Evolutionary conservation across 2,888 invertebrate species (phyloP).

Genomic region (Calameuta filiformis): DNA sequence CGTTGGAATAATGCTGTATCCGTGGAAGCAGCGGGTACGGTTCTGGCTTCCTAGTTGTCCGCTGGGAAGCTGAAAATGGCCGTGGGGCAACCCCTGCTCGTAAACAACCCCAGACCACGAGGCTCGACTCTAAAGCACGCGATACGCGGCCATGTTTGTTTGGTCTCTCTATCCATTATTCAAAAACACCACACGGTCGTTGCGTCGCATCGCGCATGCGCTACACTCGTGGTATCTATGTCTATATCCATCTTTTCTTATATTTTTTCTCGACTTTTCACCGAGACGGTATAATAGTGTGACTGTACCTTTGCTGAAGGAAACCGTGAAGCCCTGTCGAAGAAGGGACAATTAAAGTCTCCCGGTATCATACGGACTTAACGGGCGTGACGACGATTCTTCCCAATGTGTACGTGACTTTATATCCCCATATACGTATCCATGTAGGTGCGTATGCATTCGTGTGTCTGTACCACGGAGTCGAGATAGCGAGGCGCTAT

Average conservation of each 20-base stretch:
- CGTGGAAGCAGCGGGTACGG: constrained; percentile 8
- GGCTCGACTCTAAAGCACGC: constrained; percentile 12
- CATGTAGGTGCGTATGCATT: neutral
- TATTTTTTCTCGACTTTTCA: neutral
- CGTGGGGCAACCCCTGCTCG: constrained; percentile 35
- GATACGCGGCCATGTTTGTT: neutral
- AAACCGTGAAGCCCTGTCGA: neutral
- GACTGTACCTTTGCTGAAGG: neutral
- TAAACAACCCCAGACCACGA: constrained; percentile 38
- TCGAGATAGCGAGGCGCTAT: constrained; percentile 45
- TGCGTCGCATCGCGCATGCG: constrained; percentile 30
- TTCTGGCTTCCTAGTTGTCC: constrained; percentile 18
- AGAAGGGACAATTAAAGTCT: neutral
- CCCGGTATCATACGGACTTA: constrained; percentile 2
- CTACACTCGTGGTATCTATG: neutral
- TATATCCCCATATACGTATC: constrained; percentile 1
- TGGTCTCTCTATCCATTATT: neutral
- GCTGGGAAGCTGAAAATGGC: constrained; percentile 8
- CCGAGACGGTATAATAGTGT: neutral
- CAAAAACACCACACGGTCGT: neutral
- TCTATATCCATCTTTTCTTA: neutral
- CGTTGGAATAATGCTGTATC: constrained; percentile 3
- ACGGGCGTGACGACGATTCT: neutral
- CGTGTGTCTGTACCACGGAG: constrained; percentile 36
- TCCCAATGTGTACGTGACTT: neutral